Evolutionary conservation across 1,140 invertebrate species (phyloP), one percentile per base, ranked within the genome.

Genomic region (Cyclina sinensis): DNA sequence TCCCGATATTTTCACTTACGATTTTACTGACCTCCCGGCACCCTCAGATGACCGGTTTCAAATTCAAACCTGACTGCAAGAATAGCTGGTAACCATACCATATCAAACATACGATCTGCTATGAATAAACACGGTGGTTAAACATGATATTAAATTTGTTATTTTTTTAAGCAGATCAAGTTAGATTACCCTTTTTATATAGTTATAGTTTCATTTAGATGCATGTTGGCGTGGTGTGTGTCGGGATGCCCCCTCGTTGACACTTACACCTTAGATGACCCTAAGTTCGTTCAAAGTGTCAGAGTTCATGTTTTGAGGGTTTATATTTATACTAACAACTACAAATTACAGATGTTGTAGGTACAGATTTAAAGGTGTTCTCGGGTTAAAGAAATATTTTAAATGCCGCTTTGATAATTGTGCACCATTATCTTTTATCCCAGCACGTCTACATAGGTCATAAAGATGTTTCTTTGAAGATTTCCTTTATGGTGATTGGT

Each of bases 211-310:
- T 16, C 11, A 21, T 18, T 70, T 4, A 70, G 37, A 35, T 70
- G 65, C 65, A 70, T 70, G 65, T 70, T 70, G 27, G 35, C 35
- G n/a, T n/a, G 35, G 46, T 30, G 48, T 37, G 48, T 51, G 48
- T 54, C 46, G 46, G 30, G 0, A 35, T 78, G 74, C 74, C 74
- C 74, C n/a, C 74, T 78, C 24, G 48, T 78, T 78, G 74, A 78
- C 74, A 57, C 46, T 11, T 51, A 78, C 74, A 78, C 74, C 46
- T 78, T 18, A 51, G 74, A n/a, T 78, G 27, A 78, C 74, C 74
- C 27, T 46, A 18, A 70, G 65, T 30, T 70, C 65, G 21, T 35
- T 16, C 35, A 27, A 27, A 11, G 35, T 35, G 65, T 70, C 65
- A 70, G 21, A 70, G 65, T 24, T 70, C 65, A 18, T 70, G 32